These are phyloP conservation scores for Leptinotarsa tumamoca DNA, from an alignment of 2,888 invertebrate species.

Conservation along the genomic window DNA sequence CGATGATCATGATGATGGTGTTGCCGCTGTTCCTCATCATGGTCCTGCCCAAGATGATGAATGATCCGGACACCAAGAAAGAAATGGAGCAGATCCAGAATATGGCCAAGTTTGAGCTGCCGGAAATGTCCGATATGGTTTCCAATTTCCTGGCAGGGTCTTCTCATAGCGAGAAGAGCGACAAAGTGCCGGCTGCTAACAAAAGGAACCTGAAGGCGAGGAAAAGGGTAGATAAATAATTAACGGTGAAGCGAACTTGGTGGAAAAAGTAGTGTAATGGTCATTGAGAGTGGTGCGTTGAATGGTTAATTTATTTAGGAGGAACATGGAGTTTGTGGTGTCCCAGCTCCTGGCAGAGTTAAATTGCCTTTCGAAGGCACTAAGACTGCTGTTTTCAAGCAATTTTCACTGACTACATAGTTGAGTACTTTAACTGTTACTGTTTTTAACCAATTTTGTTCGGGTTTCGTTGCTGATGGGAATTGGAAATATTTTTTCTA, in stretches of 20 bases:
- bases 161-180: constrained; percentile 31
- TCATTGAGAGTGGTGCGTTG: too few species aligned
- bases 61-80: constrained; percentile 97
- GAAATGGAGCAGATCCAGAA: constrained; percentile 92
- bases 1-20: constrained; percentile 99
- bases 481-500: too few species aligned
- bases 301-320: too few species aligned
- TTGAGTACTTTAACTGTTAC: too few species aligned
- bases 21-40: constrained; percentile 90
- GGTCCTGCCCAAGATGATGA: constrained; percentile 96
- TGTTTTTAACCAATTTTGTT: too few species aligned
- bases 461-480: too few species aligned
- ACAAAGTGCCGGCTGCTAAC: constrained; percentile 33
- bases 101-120: constrained; percentile 86
- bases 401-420: too few species aligned
- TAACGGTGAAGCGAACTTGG: neutral
- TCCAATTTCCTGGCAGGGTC: constrained; percentile 84
- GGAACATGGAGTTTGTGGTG: too few species aligned
- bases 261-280: too few species aligned
- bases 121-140: constrained; percentile 95
- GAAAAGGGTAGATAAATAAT: constrained; percentile 46
- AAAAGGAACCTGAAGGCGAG: constrained; percentile 44
- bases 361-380: too few species aligned
- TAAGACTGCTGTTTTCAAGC: too few species aligned
- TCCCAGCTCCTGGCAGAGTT: too few species aligned